Percentiles rank a stretch among this genome's conserved stretches.
Conservation (phyloP, 2,797 vertebrate species). For the Paedocypris micromegethes region DNA sequence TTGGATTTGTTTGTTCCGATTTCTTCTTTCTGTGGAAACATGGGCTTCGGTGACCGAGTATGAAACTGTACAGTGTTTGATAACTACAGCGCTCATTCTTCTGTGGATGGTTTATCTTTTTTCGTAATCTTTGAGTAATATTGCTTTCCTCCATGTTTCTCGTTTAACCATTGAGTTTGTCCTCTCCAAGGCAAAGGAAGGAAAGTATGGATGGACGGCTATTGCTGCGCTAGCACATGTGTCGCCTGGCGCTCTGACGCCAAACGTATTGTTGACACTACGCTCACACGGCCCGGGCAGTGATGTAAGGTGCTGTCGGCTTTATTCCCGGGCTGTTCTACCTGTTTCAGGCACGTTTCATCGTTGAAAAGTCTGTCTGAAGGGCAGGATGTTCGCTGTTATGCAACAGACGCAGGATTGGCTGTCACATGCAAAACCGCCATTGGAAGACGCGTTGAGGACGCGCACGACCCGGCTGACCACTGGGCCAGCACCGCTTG, state of each 20-base stretch:
- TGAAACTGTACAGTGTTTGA: conserved; percentile 75
- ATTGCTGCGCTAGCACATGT: neutral
- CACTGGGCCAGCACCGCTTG: no score
- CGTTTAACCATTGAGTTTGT: conserved; percentile 50
- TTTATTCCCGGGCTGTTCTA: conserved; percentile 2
- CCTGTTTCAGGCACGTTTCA: conserved; percentile 1
- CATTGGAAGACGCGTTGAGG: no score
- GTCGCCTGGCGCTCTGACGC: neutral
- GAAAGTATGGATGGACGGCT: conserved; percentile 7
- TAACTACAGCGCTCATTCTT: conserved; percentile 56
- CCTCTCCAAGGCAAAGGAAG: conserved; percentile 34
- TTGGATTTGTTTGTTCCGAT: conserved; percentile 62
- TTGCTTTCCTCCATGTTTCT: conserved; percentile 53
- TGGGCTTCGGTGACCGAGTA: conserved; percentile 68
- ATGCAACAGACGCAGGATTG: conserved; percentile 10
- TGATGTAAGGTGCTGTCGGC: conserved; percentile 13
- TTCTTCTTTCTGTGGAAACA: conserved; percentile 70
- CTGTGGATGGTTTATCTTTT: conserved; percentile 65
- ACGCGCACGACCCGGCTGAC: no score
- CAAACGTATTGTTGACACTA: conserved; percentile 14
- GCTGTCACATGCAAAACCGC: conserved; percentile 21
- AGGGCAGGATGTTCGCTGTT: conserved; percentile 17
- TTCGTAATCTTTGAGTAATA: conserved; percentile 47
- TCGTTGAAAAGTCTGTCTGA: conserved; percentile 10
- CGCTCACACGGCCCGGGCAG: neutral